These are phyloP conservation scores for Sipha flava DNA, from an alignment of 1,140 invertebrate genomes.

Conservation along the genomic window DNA sequence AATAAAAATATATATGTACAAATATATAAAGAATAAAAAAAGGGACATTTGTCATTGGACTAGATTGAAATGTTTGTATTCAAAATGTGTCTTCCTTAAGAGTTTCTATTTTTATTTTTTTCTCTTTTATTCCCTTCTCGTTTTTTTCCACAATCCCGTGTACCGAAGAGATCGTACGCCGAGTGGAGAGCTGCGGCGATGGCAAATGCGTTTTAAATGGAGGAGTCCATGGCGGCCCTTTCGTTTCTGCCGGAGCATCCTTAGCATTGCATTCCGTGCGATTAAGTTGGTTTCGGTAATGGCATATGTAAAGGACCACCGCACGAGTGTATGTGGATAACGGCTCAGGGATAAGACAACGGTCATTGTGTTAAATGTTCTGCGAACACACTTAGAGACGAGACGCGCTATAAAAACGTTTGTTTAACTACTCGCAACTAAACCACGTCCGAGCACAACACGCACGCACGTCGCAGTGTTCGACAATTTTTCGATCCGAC, in stretches of 20 bases:
- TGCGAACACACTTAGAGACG: not conserved
- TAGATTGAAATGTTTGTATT: conserved; percentile 31
- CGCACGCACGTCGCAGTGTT: too few species aligned
- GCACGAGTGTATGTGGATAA: not conserved
- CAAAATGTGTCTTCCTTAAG: not conserved
- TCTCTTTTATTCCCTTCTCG: not conserved
- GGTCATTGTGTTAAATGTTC: not conserved
- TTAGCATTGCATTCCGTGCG: conserved; percentile 5
- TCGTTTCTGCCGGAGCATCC: not conserved
- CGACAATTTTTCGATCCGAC: too few species aligned
- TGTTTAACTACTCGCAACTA: not conserved
- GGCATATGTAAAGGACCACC: not conserved
- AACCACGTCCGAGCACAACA: too few species aligned
- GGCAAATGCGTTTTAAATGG: conserved; percentile 21
- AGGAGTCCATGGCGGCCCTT: not conserved
- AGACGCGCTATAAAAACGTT: not conserved
- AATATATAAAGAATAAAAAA: too few species aligned
- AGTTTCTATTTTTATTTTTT: not conserved
- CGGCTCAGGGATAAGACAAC: not conserved
- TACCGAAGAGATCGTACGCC: too few species aligned
- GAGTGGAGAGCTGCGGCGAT: not conserved
- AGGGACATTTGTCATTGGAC: conserved; percentile 16
- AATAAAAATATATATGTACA: too few species aligned
- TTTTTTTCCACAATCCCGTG: not conserved
- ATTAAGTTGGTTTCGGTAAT: not conserved